Evolutionary conservation across 92 coral and sea anemone genomes (phyloP), one percentile per base, ranked within the genome.

Genomic region (Zoanthus sansibaricus): DNA sequence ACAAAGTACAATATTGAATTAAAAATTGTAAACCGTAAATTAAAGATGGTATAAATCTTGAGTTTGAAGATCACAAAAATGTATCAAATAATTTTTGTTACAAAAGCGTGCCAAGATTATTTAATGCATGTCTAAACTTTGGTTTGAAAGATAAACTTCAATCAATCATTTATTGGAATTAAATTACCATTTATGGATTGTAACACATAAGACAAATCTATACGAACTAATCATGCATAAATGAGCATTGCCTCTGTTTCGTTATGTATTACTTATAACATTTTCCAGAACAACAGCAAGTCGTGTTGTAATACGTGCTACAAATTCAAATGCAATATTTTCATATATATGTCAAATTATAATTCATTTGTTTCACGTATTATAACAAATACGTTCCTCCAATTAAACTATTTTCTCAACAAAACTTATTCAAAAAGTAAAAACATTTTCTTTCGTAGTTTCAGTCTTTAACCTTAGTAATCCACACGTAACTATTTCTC

Each of bases 51-150:
- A 69, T 69, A 33, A 69, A 69, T 69, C 47, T 69, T 25, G 73
- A 69, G 73, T 69, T 69, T 69, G 73, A 69, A 61, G 69, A 61
- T 61, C 69, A 61, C 69, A 61, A 61, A 61, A 61, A 61, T 61
- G 69, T 61, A 61, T 69, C 73, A 69, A 69, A 69, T 69, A 69
- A 69, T 69, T 69, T 33, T 30, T 69, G 73, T 69, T 69, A 69
- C 73, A 69, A 25, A 69, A 69, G 45, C 73, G 73, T 69, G 47
- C 73, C 73, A 69, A 69, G 73, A 69, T 30, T 69, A 69, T 69
- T 69, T 25, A 25, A 69, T 69, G 73, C 46, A 25, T 69, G 73
- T 69, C 51, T 72, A 71, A 71, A 12, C 76, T 42, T 15, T 30
- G 16, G 79, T 75, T 73, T 58, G 59, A 73, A 73, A 73, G 78